A percentile compares a stretch with the other conserved stretches of the same genome.
Evolutionary conservation across 2,797 vertebrate genomes (phyloP).

Genomic region (Bucorvus abyssinicus): DNA sequence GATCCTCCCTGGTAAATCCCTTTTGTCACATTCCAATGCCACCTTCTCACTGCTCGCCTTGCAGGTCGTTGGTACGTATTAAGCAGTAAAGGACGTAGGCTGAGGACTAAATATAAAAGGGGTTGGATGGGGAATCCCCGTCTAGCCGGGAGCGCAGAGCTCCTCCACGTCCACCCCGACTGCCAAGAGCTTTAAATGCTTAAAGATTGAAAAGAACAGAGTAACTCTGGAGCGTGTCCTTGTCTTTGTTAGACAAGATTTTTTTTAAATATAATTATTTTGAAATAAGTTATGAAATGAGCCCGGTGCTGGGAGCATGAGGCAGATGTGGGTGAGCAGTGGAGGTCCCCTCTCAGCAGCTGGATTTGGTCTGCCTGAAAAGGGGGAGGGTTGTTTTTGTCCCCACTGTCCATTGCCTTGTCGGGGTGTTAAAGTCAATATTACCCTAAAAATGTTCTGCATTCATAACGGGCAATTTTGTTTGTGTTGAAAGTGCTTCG

Average conservation of each 20-base stretch:
- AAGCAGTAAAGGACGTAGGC: not conserved
- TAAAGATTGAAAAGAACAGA: not conserved
- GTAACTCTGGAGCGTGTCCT: not conserved
- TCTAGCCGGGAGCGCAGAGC: not conserved
- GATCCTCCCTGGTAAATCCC: not conserved
- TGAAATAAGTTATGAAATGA: not conserved
- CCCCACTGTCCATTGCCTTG: not conserved
- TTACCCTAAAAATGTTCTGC: not conserved
- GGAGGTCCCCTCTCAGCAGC: not conserved
- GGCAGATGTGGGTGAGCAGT: not conserved
- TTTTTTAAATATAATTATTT: not conserved
- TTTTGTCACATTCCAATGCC: not conserved
- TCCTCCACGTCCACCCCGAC: not conserved
- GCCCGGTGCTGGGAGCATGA: no score
- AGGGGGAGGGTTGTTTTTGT: not conserved
- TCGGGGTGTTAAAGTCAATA: not conserved
- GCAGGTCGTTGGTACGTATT: not conserved
- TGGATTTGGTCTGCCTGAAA: not conserved
- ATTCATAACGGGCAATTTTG: conserved; percentile 22
- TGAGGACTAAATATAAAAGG: not conserved
- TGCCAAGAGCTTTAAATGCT: not conserved
- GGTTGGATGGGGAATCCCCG: not conserved
- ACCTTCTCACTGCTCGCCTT: not conserved
- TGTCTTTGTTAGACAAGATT: not conserved
- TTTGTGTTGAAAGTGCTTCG: conserved; percentile 31